Percentiles rank a stretch among this genome's conserved stretches.
phyloP scores from a whole-genome alignment of 2,888 invertebrate genomes.

The Falcaria lacertinaria region DNA sequence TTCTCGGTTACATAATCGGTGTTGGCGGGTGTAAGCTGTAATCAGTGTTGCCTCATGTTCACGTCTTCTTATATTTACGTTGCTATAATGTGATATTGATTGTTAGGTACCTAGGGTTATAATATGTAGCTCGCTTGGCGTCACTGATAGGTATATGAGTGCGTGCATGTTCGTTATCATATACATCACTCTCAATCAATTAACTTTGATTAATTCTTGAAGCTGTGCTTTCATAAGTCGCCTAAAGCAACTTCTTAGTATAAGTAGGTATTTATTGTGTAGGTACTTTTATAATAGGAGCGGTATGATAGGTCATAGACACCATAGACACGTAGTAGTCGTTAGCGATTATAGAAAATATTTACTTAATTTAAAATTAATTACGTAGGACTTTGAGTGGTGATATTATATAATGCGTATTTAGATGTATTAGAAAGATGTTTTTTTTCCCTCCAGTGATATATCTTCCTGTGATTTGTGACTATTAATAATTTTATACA shows the following conservation, averaged over 20 bases:
- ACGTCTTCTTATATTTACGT: constrained; percentile 47
- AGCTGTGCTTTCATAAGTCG: constrained; percentile 48
- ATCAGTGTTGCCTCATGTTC: constrained; percentile 49
- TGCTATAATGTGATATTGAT: constrained; percentile 71
- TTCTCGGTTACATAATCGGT: constrained; percentile 18
- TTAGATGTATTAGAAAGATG: constrained; percentile 49
- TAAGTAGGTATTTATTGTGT: constrained; percentile 47
- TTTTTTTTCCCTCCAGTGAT: constrained; percentile 56
- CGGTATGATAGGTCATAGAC: constrained; percentile 20
- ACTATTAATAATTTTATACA: constrained; percentile 73
- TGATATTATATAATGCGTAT: constrained; percentile 53
- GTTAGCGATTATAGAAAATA: constrained; percentile 9
- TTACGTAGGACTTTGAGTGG: constrained; percentile 48
- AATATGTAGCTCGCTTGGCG: constrained; percentile 40
- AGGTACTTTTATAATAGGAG: constrained; percentile 34
- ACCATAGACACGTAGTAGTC: constrained; percentile 24
- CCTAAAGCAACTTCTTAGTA: constrained; percentile 51
- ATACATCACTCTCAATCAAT: constrained; percentile 3
- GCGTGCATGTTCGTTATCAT: constrained; percentile 21
- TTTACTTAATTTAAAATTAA: constrained; percentile 1
- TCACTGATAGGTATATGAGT: constrained; percentile 19
- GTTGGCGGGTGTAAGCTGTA: constrained; percentile 32
- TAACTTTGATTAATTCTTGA: constrained; percentile 23
- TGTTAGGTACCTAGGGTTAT: constrained; percentile 49
- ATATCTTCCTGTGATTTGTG: constrained; percentile 74